A percentile compares a stretch with the other conserved stretches of the same genome.
These are phyloP conservation scores for Tapirus indicus DNA, from an alignment of 2,797 vertebrate genomes.

Conservation along the genomic window DNA sequence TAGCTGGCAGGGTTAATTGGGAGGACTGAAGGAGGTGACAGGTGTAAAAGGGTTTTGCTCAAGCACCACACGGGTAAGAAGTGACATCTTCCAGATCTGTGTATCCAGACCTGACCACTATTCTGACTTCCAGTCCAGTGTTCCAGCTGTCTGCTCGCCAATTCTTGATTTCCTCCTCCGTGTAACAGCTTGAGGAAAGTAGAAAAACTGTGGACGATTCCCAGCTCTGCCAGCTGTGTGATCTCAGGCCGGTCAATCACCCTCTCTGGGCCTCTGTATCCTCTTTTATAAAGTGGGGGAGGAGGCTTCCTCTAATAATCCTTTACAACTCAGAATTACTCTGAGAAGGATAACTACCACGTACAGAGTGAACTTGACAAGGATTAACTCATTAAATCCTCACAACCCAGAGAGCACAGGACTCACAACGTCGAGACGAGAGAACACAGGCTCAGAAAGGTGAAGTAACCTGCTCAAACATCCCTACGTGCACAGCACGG, in stretches of 20 bases:
- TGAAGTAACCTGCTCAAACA: neutral
- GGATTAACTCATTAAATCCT: neutral
- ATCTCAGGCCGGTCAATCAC: neutral
- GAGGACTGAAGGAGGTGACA: neutral
- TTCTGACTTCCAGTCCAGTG: neutral
- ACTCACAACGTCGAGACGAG: too few species aligned
- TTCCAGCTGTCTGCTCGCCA: neutral
- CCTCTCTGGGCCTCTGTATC: neutral
- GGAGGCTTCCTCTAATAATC: neutral
- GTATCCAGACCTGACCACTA: neutral
- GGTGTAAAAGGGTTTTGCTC: neutral
- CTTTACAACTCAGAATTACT: neutral
- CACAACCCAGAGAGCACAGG: neutral
- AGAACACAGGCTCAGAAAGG: neutral
- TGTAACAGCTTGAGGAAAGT: neutral
- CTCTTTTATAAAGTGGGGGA: neutral
- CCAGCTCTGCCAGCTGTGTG: neutral
- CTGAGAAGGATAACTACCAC: neutral
- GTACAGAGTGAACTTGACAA: neutral
- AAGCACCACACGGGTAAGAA: neutral
- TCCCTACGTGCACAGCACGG: fast-evolving
- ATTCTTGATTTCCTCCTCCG: neutral
- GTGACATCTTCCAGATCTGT: neutral
- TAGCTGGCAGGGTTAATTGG: neutral
- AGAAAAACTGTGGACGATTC: neutral